Conservation (phyloP, 1,140 invertebrate genomes). For the Lutraria rhynchaena region DNA sequence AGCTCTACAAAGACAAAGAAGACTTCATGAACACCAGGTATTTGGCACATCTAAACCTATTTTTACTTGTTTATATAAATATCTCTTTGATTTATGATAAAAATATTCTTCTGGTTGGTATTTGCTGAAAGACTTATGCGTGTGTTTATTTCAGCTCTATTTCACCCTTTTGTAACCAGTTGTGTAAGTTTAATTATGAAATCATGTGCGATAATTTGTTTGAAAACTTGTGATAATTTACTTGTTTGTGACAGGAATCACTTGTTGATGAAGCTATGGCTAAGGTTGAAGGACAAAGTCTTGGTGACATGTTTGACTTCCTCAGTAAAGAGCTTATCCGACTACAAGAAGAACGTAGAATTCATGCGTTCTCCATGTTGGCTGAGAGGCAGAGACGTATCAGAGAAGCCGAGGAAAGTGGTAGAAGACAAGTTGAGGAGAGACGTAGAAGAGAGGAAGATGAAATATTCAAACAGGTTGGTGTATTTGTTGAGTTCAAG, state of each 20-base stretch:
- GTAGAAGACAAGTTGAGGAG: constrained; percentile 87
- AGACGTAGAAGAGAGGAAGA: constrained; percentile 87
- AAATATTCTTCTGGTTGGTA: no score
- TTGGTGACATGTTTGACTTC: constrained; percentile 87
- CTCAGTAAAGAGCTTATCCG: constrained; percentile 89
- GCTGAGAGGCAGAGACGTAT: constrained; percentile 87
- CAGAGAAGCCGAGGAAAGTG: constrained; percentile 88
- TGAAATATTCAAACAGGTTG: constrained; percentile 89
- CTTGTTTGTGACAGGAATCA: constrained; percentile 76
- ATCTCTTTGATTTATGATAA: no score
- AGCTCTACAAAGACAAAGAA: constrained; percentile 80
- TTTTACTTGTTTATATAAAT: no score
- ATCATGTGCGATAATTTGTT: no score
- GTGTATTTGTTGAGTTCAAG: no score
- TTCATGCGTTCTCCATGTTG: constrained; percentile 88
- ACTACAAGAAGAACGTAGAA: constrained; percentile 88
- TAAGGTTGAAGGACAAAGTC: constrained; percentile 85
- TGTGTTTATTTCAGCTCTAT: no score
- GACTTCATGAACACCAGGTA: constrained; percentile 81
- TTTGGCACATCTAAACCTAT: no score
- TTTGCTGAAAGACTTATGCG: no score
- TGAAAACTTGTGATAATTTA: no score
- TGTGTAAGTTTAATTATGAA: no score
- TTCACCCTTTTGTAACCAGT: no score
- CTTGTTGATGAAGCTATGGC: constrained; percentile 79